Evolutionary conservation across 2,113 vertebrate genomes (phyloP).

Genomic region (Neogobius melanostomus): DNA sequence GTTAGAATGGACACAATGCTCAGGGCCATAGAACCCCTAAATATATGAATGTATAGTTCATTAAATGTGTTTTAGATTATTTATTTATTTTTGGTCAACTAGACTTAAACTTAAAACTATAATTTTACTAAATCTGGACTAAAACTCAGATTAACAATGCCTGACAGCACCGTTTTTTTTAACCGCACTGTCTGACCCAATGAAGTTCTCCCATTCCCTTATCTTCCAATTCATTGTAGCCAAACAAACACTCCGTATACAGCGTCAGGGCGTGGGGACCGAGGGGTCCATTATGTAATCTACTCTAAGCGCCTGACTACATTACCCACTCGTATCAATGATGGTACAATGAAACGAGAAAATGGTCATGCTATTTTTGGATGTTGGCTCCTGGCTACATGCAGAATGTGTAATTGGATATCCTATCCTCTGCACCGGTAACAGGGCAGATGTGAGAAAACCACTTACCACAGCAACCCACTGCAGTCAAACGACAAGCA

Average conservation of each 20-base stretch:
- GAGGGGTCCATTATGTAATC: slow-evolving; percentile 41
- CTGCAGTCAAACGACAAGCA: slow-evolving; percentile 31
- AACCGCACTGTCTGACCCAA: slow-evolving; percentile 9
- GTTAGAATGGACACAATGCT: not conserved
- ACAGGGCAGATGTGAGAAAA: slow-evolving; percentile 37
- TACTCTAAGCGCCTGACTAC: slow-evolving; percentile 44
- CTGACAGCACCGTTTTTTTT: not conserved
- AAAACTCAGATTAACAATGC: slow-evolving; percentile 1
- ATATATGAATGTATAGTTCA: no score
- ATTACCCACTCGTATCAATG: slow-evolving; percentile 36
- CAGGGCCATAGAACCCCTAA: no score
- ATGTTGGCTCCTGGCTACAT: slow-evolving; percentile 15
- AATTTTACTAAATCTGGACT: no score
- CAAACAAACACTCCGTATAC: slow-evolving; percentile 18
- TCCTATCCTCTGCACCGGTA: slow-evolving; percentile 9
- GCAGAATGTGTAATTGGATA: slow-evolving; percentile 41
- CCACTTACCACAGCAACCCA: slow-evolving; percentile 21
- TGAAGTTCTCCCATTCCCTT: slow-evolving; percentile 12
- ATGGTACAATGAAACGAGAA: slow-evolving; percentile 30
- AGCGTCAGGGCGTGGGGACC: not conserved
- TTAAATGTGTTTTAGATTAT: no score
- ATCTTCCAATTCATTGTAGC: no score
- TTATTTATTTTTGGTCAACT: no score
- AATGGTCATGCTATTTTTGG: slow-evolving; percentile 39
- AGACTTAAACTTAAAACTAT: no score